Percentiles rank a stretch among this genome's conserved stretches.
These are phyloP conservation scores for Delphinus delphis DNA, from an alignment of 2,113 vertebrate species.

Conservation along the genomic window DNA sequence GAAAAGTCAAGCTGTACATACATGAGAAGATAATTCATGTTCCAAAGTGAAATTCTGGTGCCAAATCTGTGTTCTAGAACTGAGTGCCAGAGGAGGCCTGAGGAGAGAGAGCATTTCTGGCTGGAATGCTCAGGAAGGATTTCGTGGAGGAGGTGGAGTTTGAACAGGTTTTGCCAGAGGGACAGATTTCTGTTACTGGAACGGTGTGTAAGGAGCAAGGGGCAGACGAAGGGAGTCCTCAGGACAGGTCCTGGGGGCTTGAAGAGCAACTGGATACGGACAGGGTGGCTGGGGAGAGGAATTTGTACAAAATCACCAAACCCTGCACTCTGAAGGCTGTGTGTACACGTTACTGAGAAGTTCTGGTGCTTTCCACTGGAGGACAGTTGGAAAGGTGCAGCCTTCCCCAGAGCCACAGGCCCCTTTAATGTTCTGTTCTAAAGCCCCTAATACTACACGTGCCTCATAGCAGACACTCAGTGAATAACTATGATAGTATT, in stretches of 20 bases:
- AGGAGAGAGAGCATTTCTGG: not conserved
- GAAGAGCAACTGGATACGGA: not conserved
- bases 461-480: not conserved
- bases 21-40: conserved; percentile 17
- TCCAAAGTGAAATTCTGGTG: not conserved
- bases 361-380: not conserved
- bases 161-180: not conserved
- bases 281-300: fast-evolving
- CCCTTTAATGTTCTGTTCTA: not conserved
- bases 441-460: not conserved
- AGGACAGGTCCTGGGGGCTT: not conserved
- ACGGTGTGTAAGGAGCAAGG: not conserved
- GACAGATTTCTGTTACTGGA: not conserved
- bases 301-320: not conserved
- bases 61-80: not conserved
- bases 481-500: not conserved
- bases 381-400: not conserved
- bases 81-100: not conserved
- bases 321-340: not conserved
- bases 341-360: not conserved
- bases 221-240: not conserved
- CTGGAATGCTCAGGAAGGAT: not conserved
- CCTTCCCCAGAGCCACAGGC: not conserved
- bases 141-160: not conserved
- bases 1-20: not conserved